These are phyloP conservation scores for Bucco capensis DNA, from an alignment of 2,113 vertebrate species.

Conservation along the genomic window DNA sequence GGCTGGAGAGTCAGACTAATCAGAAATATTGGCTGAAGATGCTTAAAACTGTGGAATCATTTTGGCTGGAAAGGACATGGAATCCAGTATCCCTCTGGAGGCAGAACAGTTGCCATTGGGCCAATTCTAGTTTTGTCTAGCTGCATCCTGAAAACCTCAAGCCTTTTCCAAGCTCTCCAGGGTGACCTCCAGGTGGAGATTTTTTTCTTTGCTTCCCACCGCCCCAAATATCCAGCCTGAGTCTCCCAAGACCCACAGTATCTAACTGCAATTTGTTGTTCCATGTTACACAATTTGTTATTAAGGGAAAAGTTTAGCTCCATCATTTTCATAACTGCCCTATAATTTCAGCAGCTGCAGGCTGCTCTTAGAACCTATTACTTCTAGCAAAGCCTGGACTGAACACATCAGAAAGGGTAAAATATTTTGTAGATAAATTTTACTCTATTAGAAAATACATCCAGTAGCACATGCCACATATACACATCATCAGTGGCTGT, in stretches of 20 bases:
- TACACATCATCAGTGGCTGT: not conserved
- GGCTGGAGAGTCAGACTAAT: not conserved
- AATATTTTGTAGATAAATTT: not conserved
- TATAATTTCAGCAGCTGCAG: not conserved
- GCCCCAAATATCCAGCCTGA: not conserved
- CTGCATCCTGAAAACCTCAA: not conserved
- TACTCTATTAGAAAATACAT: not conserved
- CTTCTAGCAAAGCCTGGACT: not conserved
- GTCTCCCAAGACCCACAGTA: not conserved
- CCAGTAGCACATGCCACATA: not conserved
- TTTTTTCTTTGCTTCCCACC: not conserved
- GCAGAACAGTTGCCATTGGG: not conserved
- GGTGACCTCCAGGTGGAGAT: not conserved
- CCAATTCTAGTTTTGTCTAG: not conserved
- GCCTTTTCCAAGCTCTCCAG: not conserved
- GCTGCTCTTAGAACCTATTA: not conserved
- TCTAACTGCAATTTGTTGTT: not conserved
- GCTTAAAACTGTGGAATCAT: not conserved
- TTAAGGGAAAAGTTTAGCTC: not conserved
- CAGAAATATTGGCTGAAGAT: not conserved
- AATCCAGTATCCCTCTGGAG: not conserved
- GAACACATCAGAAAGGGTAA: not conserved
- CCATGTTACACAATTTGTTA: not conserved
- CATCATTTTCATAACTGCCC: not conserved
- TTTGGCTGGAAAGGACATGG: not conserved